Evolutionary conservation across 2,113 vertebrate genomes (phyloP).

Genomic region (Aegypius monachus): DNA sequence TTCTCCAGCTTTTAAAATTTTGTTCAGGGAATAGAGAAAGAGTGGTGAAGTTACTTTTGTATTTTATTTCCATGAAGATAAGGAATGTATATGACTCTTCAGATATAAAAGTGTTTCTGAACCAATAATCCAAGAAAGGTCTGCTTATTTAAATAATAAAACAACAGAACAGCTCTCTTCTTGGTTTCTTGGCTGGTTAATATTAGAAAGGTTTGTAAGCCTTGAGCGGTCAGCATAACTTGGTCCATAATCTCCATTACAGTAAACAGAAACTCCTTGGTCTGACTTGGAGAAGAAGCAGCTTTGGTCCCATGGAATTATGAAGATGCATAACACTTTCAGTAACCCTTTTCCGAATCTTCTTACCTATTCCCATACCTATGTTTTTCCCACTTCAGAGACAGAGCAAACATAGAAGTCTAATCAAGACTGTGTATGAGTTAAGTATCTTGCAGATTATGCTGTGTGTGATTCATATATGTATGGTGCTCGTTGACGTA

Average conservation of each 20-base stretch:
- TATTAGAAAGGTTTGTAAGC: not conserved
- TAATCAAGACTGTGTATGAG: not conserved
- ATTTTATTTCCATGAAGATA: not conserved
- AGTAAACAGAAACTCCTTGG: not conserved
- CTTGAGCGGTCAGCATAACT: not conserved
- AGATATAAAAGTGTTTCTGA: not conserved
- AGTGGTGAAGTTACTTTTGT: not conserved
- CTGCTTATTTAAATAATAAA: not conserved
- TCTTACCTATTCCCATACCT: not conserved
- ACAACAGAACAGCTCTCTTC: not conserved
- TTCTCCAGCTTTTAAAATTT: not conserved
- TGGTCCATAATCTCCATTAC: not conserved
- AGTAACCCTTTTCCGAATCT: not conserved
- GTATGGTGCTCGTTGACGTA: not conserved
- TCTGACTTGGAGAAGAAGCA: not conserved
- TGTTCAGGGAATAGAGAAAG: not conserved
- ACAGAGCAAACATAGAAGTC: not conserved
- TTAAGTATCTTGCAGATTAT: not conserved
- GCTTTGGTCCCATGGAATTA: not conserved
- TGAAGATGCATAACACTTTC: not conserved
- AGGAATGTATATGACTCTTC: not conserved
- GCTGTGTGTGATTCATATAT: not conserved
- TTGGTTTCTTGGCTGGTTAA: not conserved
- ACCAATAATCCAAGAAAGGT: not conserved
- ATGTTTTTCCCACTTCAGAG: not conserved